A percentile compares a stretch with the other conserved stretches of the same genome.
Conservation (phyloP, 2,113 vertebrate species). For the Coryphaenoides rupestris region DNA sequence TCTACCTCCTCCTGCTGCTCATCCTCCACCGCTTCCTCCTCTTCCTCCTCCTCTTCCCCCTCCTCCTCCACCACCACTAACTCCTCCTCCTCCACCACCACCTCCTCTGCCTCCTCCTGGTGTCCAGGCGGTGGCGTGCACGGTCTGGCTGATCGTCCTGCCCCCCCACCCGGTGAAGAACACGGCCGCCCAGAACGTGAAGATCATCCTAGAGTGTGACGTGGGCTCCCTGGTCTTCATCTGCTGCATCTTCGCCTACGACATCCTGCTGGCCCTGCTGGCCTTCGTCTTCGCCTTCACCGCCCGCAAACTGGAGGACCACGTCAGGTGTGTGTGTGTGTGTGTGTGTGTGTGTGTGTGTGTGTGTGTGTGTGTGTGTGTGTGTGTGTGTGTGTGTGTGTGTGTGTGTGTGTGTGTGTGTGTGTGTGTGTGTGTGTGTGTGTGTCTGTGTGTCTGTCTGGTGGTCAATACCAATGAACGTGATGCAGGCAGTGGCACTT, state of each 20-base stretch:
- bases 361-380: too few relatives aligned
- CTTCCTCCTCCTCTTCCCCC: too few relatives aligned
- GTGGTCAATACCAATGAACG: background rate
- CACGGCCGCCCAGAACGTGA: conserved; percentile 78
- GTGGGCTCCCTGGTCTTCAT: conserved; percentile 79
- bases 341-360: background rate
- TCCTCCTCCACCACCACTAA: too few relatives aligned
- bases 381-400: conserved; percentile 36
- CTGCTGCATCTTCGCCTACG: conserved; percentile 77
- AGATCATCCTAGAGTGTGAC: conserved; percentile 82
- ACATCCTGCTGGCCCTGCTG: conserved; percentile 77
- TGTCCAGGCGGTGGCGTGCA: conserved; percentile 65
- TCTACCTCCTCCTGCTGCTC: too few relatives aligned
- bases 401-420: background rate
- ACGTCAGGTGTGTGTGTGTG: conserved; percentile 63
- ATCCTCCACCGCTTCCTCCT: too few relatives aligned
- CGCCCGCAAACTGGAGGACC: conserved; percentile 77
- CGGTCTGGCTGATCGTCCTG: conserved; percentile 72
- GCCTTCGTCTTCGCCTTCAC: conserved; percentile 78
- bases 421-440: background rate
- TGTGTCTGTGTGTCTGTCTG: background rate
- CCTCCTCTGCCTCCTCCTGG: conserved; percentile 9
- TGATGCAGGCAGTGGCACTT: background rate
- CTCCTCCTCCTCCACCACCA: too few relatives aligned
- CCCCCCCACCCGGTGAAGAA: conserved; percentile 77